Conservation (phyloP, 2,888 invertebrate species). For the Dorcus hopei region DNA sequence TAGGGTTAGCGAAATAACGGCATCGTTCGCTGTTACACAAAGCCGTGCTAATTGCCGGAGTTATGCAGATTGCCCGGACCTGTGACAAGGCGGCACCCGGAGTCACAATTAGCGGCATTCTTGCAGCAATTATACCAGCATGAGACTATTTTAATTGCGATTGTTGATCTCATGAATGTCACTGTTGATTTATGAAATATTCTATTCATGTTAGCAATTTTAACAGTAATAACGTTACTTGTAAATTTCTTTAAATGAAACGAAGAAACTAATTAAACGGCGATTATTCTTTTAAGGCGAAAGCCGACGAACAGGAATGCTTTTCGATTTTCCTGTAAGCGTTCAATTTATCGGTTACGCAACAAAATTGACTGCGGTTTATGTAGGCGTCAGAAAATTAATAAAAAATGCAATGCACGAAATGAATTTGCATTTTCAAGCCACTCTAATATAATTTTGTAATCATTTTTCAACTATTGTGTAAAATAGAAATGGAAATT, state of each 20-base stretch:
- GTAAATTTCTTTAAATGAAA: not conserved
- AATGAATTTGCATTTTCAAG: too few species aligned
- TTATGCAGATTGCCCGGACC: conserved; percentile 25
- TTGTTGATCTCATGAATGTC: conserved; percentile 22
- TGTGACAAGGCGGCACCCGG: conserved; percentile 22
- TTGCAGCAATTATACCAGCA: conserved; percentile 24
- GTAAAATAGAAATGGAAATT: too few species aligned
- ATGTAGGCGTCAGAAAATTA: too few species aligned
- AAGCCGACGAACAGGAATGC: not conserved
- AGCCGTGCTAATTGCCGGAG: conserved; percentile 18
- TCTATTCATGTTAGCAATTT: conserved; percentile 15
- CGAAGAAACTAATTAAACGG: not conserved
- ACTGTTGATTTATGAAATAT: conserved; percentile 24
- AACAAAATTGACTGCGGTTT: too few species aligned
- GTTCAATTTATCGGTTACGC: too few species aligned
- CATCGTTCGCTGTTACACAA: conserved; percentile 1
- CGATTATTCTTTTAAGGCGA: not conserved
- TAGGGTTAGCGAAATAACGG: too few species aligned
- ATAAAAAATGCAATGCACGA: too few species aligned
- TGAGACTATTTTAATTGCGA: conserved; percentile 28
- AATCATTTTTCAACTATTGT: too few species aligned
- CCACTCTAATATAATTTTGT: too few species aligned
- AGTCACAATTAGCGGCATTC: conserved; percentile 28
- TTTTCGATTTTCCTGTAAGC: too few species aligned
- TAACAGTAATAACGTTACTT: conserved; percentile 14